phyloP scores from a whole-genome alignment of 2,888 invertebrate genomes.

The Morinoia aosen region DNA sequence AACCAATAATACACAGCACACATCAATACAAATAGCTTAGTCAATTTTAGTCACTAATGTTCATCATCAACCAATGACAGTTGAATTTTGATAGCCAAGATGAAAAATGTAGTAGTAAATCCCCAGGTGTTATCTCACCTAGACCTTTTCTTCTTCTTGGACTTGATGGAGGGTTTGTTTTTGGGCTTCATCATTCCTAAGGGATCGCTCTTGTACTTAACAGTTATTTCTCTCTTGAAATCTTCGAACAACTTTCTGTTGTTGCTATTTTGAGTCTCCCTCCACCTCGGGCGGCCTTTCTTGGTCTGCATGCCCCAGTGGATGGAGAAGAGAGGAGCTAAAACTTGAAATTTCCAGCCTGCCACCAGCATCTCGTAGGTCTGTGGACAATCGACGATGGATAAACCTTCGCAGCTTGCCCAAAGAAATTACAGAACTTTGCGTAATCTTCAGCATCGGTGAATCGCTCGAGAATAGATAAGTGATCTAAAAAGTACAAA shows the following conservation, averaged over 20 bases:
- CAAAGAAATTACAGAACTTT: not conserved
- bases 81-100: not conserved
- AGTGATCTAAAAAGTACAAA: not conserved
- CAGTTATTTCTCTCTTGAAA: conserved; percentile 87
- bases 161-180: not conserved
- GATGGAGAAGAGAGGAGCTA: conserved; percentile 89
- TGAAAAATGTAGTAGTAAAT: not conserved
- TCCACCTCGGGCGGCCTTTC: conserved; percentile 84
- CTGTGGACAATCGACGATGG: not conserved
- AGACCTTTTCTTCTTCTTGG: not conserved
- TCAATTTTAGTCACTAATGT: not conserved
- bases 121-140: not conserved
- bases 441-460: not conserved
- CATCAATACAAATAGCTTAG: not conserved
- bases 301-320: conserved; percentile 91
- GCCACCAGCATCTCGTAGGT: conserved; percentile 91
- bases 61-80: not conserved
- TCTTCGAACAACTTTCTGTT: conserved; percentile 86
- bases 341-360: conserved; percentile 88
- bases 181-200: conserved; percentile 73
- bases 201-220: conserved; percentile 81
- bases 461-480: not conserved
- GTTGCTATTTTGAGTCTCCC: conserved; percentile 87
- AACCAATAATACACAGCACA: not conserved
- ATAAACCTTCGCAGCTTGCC: not conserved